A percentile compares a stretch with the other conserved stretches of the same genome.
Conservation (phyloP, 2,797 vertebrate genomes). For the Rhodeus uyekii region DNA sequence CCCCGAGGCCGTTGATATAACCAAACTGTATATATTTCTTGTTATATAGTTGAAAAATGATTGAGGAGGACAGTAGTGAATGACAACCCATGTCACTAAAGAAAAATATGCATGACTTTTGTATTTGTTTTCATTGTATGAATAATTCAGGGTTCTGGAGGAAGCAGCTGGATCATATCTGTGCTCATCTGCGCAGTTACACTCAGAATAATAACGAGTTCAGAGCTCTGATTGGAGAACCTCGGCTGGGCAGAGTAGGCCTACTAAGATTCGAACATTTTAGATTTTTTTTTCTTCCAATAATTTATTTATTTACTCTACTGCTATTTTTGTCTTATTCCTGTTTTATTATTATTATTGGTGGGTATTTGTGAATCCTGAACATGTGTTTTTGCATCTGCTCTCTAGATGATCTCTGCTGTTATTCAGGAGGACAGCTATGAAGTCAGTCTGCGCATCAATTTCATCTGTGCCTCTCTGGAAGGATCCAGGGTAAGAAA, state of each 20-base stretch:
- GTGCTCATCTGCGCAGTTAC: conserved; percentile 89
- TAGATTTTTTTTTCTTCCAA: neutral
- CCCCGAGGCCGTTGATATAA: no score
- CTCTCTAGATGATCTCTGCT: conserved; percentile 85
- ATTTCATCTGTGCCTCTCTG: conserved; percentile 76
- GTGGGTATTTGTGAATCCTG: neutral
- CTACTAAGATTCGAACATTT: neutral
- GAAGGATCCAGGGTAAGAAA: conserved; percentile 49
- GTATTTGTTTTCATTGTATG: neutral
- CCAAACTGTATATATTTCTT: no score
- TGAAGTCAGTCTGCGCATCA: conserved; percentile 85
- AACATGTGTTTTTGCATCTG: neutral
- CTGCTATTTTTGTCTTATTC: neutral
- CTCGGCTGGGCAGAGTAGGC: conserved; percentile 88
- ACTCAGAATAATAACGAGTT: conserved; percentile 89
- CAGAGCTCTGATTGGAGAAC: conserved; percentile 88
- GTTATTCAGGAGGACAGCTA: conserved; percentile 79
- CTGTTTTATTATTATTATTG: neutral
- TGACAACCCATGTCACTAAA: no score
- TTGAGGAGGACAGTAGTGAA: no score
- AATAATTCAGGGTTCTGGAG: conserved; percentile 87
- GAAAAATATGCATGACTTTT: neutral
- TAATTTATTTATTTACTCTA: neutral
- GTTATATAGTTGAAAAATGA: no score
- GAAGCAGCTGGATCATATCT: conserved; percentile 91